Base-by-base conservation (phyloP, 2,888 invertebrate genomes). In the Latrodectus hesperus region DNA sequence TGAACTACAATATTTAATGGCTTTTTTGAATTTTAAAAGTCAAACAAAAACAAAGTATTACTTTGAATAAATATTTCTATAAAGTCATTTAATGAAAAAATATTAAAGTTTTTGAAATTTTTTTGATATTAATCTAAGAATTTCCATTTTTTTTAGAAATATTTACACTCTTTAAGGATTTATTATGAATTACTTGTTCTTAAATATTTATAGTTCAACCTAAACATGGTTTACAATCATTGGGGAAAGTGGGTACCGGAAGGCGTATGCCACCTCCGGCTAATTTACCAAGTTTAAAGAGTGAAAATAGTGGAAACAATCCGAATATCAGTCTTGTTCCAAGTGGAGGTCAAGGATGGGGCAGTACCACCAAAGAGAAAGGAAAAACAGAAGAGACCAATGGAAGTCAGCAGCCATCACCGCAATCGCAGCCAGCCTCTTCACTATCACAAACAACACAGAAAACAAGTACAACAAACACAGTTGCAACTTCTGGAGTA, bases 211-310 rank as follows among this genome's bases (percentile, higher is more conserved):
- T 76, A 88, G 90, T 96, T 94, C 96, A 96, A 93, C 97, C 97
- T 94, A 98, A 98, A 93, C 98, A 99, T 98, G 99, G 99, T 95
- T 97, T 99, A 96, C 99, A 99, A 96, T 96, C 96, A 94, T 96
- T 99, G 96, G 99, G 99, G 94, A 99, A 99, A 95, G 97, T 99
- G 94, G 97, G 97, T 93, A 96, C 96, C 94, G 97, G 97, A 93
- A 96, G 99, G 94, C 96, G 99, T 93, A 98, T 99, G 94, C 94
- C 94, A 89, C 94, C 94, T 90, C 99, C 99, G 93, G 98, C 97
- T 93, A 98, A 99, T 94, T 94, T 99, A 94, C 99, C 99, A 93
- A 99, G 99, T 95, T 94, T 99, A 94, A 99, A 98, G 95, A 97
- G 98, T 93, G 99, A 99, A 94, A 95, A 95, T 92, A 95, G 94